A percentile compares a stretch with the other conserved stretches of the same genome.
These are phyloP conservation scores for Sarcophilus harrisii DNA, from an alignment of 2,797 vertebrate species.

Conservation along the genomic window DNA sequence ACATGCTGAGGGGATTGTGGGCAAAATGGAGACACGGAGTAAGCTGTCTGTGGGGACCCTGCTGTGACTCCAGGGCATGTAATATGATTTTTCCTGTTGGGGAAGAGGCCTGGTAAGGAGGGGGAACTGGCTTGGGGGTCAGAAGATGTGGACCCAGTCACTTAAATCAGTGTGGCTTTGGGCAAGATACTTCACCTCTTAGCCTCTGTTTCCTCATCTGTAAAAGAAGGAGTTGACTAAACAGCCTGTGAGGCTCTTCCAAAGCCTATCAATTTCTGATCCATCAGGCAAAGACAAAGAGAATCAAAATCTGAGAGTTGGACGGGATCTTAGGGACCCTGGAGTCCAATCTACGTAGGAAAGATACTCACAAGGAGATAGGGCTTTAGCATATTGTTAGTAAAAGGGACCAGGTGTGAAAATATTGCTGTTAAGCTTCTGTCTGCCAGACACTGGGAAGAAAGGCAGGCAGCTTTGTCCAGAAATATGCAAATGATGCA, in stretches of 20 bases:
- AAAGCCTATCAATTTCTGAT: neutral
- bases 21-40: neutral
- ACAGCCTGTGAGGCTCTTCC: neutral
- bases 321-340: neutral
- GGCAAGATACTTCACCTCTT: neutral
- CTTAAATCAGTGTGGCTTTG: neutral
- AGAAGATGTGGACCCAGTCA: neutral
- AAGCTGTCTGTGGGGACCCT: constrained; percentile 9
- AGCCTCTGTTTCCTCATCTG: neutral
- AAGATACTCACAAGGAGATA: constrained; percentile 15
- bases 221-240: neutral
- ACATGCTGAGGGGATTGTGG: neutral
- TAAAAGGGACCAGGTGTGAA: neutral
- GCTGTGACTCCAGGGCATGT: constrained; percentile 17
- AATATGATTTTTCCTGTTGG: constrained; percentile 1
- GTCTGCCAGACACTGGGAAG: constrained; percentile 10
- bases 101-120: neutral
- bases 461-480: constrained; percentile 6
- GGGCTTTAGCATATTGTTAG: neutral
- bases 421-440: neutral
- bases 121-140: neutral
- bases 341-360: neutral
- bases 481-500: constrained; percentile 27
- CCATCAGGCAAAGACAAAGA: neutral
- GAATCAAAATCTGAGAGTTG: neutral